Conservation (phyloP, 37 sponge, comb jelly and placozoan species). For the Crambe crambe region DNA sequence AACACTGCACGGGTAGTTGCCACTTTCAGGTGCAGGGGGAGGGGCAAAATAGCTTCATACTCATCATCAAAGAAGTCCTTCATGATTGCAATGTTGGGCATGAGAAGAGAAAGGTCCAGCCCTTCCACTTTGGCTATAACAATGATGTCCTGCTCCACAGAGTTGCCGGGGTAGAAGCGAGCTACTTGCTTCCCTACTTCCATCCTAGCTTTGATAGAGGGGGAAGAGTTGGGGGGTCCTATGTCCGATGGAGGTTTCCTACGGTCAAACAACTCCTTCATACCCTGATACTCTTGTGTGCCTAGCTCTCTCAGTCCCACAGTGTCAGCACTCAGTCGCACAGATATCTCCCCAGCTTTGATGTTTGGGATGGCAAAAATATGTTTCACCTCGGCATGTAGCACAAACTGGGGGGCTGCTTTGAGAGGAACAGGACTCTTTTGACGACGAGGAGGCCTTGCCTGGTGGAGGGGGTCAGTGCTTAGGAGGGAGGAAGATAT, state of each 20-base stretch:
- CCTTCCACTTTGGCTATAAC: slow-evolving; percentile 21
- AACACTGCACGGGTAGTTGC: slow-evolving; percentile 31
- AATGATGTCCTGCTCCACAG: slow-evolving; percentile 19
- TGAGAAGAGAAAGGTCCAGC: slow-evolving; percentile 14
- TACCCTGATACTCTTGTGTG: neutral
- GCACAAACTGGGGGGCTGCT: neutral
- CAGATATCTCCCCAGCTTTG: slow-evolving; percentile 18
- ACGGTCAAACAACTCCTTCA: neutral
- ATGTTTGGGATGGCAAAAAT: slow-evolving; percentile 15
- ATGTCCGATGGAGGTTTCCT: neutral
- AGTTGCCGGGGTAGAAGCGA: slow-evolving; percentile 15
- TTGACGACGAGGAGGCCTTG: neutral
- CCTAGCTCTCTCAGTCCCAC: neutral
- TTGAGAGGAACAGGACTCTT: neutral
- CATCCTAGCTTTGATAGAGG: slow-evolving; percentile 45
- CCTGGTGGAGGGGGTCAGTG: neutral
- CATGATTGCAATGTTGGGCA: slow-evolving; percentile 13
- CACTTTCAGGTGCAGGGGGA: slow-evolving; percentile 56
- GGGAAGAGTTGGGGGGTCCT: neutral
- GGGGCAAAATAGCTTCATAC: slow-evolving; percentile 20
- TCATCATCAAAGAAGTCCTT: slow-evolving; percentile 74
- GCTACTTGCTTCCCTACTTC: slow-evolving; percentile 45
- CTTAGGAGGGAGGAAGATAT: neutral
- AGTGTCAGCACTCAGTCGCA: slow-evolving; percentile 18
- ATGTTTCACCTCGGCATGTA: neutral